These are phyloP conservation scores for Lepus oiostolus DNA, from an alignment of 2,797 vertebrate species.

Conservation along the genomic window DNA sequence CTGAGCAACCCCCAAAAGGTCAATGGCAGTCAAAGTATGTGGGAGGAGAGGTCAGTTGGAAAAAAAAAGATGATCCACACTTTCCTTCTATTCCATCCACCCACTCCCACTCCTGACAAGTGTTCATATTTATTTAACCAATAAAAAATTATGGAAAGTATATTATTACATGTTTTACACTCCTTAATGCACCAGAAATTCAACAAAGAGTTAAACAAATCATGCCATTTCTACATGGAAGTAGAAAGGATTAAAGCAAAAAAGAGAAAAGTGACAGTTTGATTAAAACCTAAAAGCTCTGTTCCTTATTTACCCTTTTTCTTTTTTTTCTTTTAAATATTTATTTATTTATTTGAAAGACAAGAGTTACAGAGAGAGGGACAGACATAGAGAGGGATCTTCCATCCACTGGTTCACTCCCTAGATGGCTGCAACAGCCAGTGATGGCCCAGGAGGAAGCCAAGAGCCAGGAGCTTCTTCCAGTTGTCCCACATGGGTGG, in stretches of 20 bases:
- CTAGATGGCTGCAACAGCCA: no score
- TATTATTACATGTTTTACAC: neutral
- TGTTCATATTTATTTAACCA: constrained; percentile 4
- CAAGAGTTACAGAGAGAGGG: no score
- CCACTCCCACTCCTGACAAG: neutral
- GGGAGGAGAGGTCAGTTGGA: neutral
- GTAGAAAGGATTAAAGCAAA: neutral
- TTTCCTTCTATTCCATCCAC: neutral
- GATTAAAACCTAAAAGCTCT: neutral
- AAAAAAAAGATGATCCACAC: neutral
- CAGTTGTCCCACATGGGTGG: no score
- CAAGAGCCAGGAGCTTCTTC: no score
- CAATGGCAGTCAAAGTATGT: neutral
- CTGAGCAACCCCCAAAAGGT: neutral
- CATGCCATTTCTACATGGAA: neutral
- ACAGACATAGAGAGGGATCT: no score
- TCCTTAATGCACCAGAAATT: neutral
- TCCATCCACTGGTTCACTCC: no score
- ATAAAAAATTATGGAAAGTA: neutral
- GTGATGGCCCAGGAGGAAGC: no score
- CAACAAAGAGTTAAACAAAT: neutral
- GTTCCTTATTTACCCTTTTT: no score
- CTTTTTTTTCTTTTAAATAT: no score
- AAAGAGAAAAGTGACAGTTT: neutral
- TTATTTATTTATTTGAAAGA: no score